Conservation (phyloP, 2,888 invertebrate genomes). For the Rhagium mordax region DNA sequence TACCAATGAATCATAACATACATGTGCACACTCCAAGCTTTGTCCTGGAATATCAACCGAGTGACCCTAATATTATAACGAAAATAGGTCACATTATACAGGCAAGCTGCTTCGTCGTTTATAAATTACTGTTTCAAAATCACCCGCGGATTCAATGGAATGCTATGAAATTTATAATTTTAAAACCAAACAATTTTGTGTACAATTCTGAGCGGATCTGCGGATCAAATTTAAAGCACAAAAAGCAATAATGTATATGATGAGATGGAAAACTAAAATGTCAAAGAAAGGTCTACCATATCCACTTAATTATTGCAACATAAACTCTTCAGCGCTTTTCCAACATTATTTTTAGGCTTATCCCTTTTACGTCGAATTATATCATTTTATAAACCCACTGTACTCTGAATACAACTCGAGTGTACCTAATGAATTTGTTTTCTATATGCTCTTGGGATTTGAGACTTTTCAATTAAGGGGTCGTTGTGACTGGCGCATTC, state of each 20-base stretch:
- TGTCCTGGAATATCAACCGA: too few relatives aligned
- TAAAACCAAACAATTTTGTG: too few relatives aligned
- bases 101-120: too few relatives aligned
- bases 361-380: background rate
- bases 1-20: too few relatives aligned
- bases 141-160: too few relatives aligned
- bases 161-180: too few relatives aligned
- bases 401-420: background rate
- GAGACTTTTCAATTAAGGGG: background rate
- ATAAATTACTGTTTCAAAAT: too few relatives aligned
- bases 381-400: background rate
- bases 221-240: too few relatives aligned
- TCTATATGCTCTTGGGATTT: background rate
- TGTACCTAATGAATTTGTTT: background rate
- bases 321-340: background rate
- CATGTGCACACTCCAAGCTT: too few relatives aligned
- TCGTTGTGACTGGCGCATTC: background rate
- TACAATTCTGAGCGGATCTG: too few relatives aligned
- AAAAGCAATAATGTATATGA: background rate
- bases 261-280: background rate
- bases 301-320: background rate
- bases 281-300: background rate
- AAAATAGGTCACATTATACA: too few relatives aligned
- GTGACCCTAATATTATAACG: too few relatives aligned
- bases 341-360: background rate